Conservation (phyloP, 2,113 vertebrate species). For the Rana temporaria region DNA sequence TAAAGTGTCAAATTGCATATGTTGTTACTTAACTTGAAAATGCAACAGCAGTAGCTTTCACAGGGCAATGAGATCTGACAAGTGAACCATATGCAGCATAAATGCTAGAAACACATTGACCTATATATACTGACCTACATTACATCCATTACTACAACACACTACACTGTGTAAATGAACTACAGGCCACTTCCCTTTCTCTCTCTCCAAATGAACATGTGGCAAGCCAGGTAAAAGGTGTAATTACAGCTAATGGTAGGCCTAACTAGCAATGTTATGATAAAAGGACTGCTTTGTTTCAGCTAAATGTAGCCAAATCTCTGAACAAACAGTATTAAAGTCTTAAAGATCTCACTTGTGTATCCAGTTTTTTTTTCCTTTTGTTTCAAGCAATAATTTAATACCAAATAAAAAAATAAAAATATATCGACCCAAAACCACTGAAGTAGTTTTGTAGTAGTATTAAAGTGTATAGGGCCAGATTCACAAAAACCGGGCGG, state of each 20-base stretch:
- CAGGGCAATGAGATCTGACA: slow-evolving; percentile 19
- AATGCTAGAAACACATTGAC: slow-evolving; percentile 44
- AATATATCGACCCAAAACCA: too few relatives aligned
- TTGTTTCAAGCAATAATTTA: too few relatives aligned
- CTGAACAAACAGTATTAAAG: neutral
- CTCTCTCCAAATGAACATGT: slow-evolving; percentile 1
- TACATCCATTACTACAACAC: slow-evolving; percentile 34
- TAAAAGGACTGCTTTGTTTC: neutral
- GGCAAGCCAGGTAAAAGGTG: slow-evolving; percentile 9
- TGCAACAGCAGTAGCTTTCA: slow-evolving; percentile 40
- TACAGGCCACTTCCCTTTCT: slow-evolving; percentile 4
- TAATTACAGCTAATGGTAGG: slow-evolving; percentile 30
- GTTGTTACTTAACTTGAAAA: slow-evolving; percentile 34
- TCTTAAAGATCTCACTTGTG: too few relatives aligned
- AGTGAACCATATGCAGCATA: slow-evolving; percentile 26
- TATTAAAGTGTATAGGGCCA: too few relatives aligned
- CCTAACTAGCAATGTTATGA: slow-evolving; percentile 2
- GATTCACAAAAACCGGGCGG: too few relatives aligned
- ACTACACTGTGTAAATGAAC: slow-evolving; percentile 22
- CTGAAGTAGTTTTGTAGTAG: too few relatives aligned
- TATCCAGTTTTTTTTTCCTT: too few relatives aligned
- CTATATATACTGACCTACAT: slow-evolving; percentile 56
- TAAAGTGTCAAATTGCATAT: slow-evolving; percentile 51
- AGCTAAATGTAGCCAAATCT: neutral
- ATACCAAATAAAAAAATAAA: too few relatives aligned